These are phyloP conservation scores for Siderastrea siderea DNA, from an alignment of 92 coral and sea anemone genomes.

Conservation along the genomic window DNA sequence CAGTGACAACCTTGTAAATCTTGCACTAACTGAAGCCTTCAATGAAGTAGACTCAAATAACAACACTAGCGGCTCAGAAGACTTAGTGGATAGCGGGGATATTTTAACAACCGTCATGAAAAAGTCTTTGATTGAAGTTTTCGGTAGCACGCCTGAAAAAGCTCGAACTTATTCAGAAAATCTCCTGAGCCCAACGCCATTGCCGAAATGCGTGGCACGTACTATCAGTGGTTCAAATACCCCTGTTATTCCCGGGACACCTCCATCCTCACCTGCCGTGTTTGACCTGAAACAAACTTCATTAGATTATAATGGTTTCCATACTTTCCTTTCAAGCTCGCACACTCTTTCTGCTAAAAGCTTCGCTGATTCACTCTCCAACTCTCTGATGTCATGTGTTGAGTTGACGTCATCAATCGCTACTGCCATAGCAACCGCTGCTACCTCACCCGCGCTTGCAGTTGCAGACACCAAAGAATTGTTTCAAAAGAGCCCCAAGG, in stretches of 20 bases:
- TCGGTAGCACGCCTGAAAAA: constrained; percentile 77
- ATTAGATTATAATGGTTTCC: constrained; percentile 50
- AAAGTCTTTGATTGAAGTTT: constrained; percentile 77
- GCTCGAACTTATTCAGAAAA: constrained; percentile 67
- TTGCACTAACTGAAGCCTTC: constrained; percentile 27
- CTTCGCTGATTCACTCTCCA: constrained; percentile 85
- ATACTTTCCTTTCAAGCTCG: constrained; percentile 42
- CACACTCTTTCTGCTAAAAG: constrained; percentile 39
- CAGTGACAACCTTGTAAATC: constrained; percentile 25
- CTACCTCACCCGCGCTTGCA: constrained; percentile 64
- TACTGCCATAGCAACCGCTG: constrained; percentile 79
- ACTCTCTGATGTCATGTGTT: constrained; percentile 78
- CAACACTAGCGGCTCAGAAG: not conserved
- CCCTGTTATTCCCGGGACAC: constrained; percentile 84
- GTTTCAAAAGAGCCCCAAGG: constrained; percentile 77
- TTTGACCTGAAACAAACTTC: constrained; percentile 54
- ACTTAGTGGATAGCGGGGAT: constrained; percentile 52
- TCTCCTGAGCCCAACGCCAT: constrained; percentile 59
- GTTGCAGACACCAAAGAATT: constrained; percentile 74
- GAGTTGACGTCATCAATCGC: constrained; percentile 84
- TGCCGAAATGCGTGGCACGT: constrained; percentile 79
- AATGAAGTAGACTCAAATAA: constrained; percentile 15
- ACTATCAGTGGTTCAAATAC: constrained; percentile 56
- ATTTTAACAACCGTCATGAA: constrained; percentile 64
- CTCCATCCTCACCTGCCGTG: constrained; percentile 78